Conservation (phyloP, 2,113 vertebrate genomes). For the Sinocyclocheilus anshuiensis region DNA sequence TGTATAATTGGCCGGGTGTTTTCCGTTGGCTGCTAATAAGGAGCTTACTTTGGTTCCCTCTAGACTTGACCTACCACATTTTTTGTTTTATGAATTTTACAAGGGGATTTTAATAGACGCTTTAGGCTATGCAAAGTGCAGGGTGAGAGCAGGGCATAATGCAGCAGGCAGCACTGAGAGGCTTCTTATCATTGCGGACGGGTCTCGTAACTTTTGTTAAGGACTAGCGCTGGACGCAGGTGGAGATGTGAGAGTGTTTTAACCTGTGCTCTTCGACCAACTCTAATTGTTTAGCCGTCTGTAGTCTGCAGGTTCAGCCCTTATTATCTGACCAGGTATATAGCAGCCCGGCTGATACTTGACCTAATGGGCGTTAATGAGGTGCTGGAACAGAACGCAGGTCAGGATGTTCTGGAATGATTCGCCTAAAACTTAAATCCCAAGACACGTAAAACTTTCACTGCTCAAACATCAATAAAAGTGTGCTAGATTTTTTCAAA, state of each 20-base stretch:
- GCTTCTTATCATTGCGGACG: slow-evolving; percentile 98
- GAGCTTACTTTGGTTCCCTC: slow-evolving; percentile 99
- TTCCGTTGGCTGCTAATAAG: slow-evolving; percentile 99
- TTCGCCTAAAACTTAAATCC: slow-evolving; percentile 21
- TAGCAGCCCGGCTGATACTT: slow-evolving; percentile 86
- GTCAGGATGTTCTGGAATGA: slow-evolving; percentile 63
- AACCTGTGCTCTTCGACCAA: slow-evolving; percentile 96
- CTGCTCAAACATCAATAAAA: slow-evolving; percentile 32
- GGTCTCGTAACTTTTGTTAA: slow-evolving; percentile 98
- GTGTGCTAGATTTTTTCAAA: too few species aligned
- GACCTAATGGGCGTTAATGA: slow-evolving; percentile 69
- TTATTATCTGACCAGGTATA: slow-evolving; percentile 96
- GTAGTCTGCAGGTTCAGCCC: slow-evolving; percentile 85
- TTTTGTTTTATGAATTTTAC: slow-evolving; percentile 99
- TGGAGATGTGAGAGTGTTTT: slow-evolving; percentile 94
- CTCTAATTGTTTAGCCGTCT: slow-evolving; percentile 96
- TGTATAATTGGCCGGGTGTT: slow-evolving; percentile 99
- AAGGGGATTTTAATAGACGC: slow-evolving; percentile 99
- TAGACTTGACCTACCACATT: slow-evolving; percentile 99
- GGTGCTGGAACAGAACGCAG: slow-evolving; percentile 58
- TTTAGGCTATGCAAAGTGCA: slow-evolving; percentile 99
- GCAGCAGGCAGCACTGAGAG: slow-evolving; percentile 89
- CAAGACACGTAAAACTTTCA: slow-evolving; percentile 41
- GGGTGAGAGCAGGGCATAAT: slow-evolving; percentile 94
- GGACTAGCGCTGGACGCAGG: slow-evolving; percentile 92